These are phyloP conservation scores for Drosophila infuscata DNA, from an alignment of 2,888 invertebrate species.

Conservation along the genomic window DNA sequence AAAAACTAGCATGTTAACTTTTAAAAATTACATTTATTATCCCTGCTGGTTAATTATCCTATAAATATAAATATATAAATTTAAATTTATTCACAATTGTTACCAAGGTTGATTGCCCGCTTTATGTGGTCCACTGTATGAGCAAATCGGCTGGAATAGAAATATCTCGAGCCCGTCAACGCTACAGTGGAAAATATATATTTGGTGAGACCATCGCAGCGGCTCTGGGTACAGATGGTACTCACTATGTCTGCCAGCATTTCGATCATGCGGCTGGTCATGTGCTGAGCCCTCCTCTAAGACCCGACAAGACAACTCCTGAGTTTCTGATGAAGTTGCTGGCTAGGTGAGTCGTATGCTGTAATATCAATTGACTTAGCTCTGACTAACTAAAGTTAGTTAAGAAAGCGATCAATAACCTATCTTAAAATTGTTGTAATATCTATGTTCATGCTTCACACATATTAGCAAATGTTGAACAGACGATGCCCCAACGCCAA, in stretches of 20 bases:
- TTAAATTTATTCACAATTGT: neutral
- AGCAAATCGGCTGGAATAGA: slow-evolving; percentile 95
- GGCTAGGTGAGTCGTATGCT: slow-evolving; percentile 90
- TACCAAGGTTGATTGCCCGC: slow-evolving; percentile 87
- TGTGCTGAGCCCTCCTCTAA: slow-evolving; percentile 96
- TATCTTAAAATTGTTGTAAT: neutral
- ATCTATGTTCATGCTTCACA: slow-evolving; percentile 8
- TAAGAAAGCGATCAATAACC: neutral
- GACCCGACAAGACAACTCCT: slow-evolving; percentile 96
- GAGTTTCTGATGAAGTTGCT: slow-evolving; percentile 93
- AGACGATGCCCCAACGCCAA: slow-evolving; percentile 89
- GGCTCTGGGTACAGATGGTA: slow-evolving; percentile 87
- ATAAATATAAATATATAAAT: too few species aligned
- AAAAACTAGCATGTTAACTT: too few species aligned
- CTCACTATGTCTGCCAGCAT: slow-evolving; percentile 93
- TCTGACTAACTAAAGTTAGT: slow-evolving; percentile 18
- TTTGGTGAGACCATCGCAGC: slow-evolving; percentile 97
- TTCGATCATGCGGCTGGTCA: slow-evolving; percentile 98
- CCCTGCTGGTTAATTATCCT: neutral
- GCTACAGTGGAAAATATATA: slow-evolving; percentile 88
- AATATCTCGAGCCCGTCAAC: slow-evolving; percentile 88
- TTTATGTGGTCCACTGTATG: slow-evolving; percentile 99
- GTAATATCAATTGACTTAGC: neutral
- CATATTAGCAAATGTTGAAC: slow-evolving; percentile 86
- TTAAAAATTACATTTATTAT: neutral